Evolutionary conservation across 2,888 invertebrate species (phyloP), one percentile per base, ranked within the genome.

Genomic region (Papilio protenor): DNA sequence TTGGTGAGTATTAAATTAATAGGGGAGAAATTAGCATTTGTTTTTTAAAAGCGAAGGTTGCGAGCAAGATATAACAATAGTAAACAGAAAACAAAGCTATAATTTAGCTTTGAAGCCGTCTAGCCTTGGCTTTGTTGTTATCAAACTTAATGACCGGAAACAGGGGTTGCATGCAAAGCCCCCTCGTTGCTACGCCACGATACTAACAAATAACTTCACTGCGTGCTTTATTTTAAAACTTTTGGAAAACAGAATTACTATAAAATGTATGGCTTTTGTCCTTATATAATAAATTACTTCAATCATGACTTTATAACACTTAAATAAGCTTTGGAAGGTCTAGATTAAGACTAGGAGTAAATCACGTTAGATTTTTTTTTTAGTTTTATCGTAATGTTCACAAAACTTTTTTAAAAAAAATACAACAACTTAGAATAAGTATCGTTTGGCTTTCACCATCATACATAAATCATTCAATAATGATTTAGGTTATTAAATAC

Each of bases 91-190:
- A 72, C 21, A 72, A 49, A 52, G n/a, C 52, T 1, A 12, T 72
- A 40, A 23, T 11, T 27, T 52, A 18, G 72, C 55, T 57, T 73
- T 21, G 72, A 75, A 76, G 49, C 33, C 71, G 18, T 59, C 61
- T 64, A 72, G 49, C 70, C 70, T 78, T 78, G 57, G 74, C 45
- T 74, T 73, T 77, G 71, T 74, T 74, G 57, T 78, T 78, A 59
- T 66, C 47, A 47, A 33, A 49, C 57, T 40, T 77, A 74, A 70
- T 69, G n/a, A 47, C 23, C 77, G 70, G 74, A 77, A 77, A 64
- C 21, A 69, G 70, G 74, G 74, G 59, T 49, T 69, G 69, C 27
- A 21, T 71, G 61, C 55, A 66, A 66, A 66, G n/a, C 16, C 33
- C 66, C 66, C 66, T n/a, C 27, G 66, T 66, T 33, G 40, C 66